These are phyloP conservation scores for Atta colombica DNA, from an alignment of 1,140 invertebrate species.

Conservation along the genomic window DNA sequence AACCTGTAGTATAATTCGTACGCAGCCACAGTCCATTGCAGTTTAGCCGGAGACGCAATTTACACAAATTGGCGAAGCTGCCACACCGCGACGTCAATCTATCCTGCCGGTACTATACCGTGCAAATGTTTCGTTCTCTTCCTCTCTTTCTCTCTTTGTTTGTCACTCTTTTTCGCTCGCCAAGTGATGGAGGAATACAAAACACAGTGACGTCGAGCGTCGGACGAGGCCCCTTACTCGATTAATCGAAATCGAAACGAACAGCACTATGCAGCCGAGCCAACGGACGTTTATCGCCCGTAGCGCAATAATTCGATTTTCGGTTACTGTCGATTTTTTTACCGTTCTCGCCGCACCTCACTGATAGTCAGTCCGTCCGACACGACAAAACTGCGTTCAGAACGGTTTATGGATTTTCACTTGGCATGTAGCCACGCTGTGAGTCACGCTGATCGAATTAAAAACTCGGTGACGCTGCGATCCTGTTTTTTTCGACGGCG, in stretches of 20 bases:
- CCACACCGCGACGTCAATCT: slow-evolving; percentile 50
- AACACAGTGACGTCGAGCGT: slow-evolving; percentile 22
- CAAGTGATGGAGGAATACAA: background rate
- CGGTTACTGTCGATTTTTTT: slow-evolving; percentile 65
- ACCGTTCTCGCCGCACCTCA: slow-evolving; percentile 31
- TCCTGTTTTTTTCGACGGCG: slow-evolving; percentile 17
- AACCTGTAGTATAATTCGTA: slow-evolving; percentile 75
- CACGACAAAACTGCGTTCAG: slow-evolving; percentile 67
- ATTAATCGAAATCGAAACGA: slow-evolving; percentile 84
- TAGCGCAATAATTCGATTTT: slow-evolving; percentile 83
- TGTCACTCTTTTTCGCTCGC: slow-evolving; percentile 47
- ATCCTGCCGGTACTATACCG: background rate
- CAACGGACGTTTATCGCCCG: slow-evolving; percentile 81
- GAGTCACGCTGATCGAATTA: slow-evolving; percentile 76
- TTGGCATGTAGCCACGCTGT: slow-evolving; percentile 70
- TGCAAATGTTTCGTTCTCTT: slow-evolving; percentile 1
- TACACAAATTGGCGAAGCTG: slow-evolving; percentile 81
- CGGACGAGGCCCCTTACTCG: slow-evolving; percentile 74
- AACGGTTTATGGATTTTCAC: slow-evolving; percentile 80
- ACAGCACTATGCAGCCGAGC: slow-evolving; percentile 54
- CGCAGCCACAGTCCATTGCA: slow-evolving; percentile 75
- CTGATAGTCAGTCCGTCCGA: slow-evolving; percentile 67
- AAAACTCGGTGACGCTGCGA: slow-evolving; percentile 70
- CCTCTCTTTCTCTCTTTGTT: slow-evolving; percentile 14
- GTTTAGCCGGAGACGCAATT: slow-evolving; percentile 81